phyloP scores from a whole-genome alignment of 2,797 vertebrate genomes.

The Eidolon dupreanum region DNA sequence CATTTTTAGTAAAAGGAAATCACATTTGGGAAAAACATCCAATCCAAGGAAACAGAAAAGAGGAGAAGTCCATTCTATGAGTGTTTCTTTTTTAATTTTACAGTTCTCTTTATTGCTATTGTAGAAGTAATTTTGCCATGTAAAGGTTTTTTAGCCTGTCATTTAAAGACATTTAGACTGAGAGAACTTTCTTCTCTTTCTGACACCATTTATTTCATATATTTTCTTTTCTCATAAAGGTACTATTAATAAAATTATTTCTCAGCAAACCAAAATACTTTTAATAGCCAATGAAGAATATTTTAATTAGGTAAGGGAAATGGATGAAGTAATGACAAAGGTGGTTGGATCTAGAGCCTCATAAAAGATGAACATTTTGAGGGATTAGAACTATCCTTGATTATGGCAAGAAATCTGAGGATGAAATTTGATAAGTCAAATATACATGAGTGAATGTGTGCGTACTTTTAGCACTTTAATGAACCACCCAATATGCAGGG shows the following conservation, averaged over 20 bases:
- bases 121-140: not conserved
- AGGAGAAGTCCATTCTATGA: not conserved
- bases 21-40: not conserved
- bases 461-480: not conserved
- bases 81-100: not conserved
- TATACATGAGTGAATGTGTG: not conserved
- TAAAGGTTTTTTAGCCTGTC: not conserved
- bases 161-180: not conserved
- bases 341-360: not conserved
- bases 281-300: not conserved
- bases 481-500: not conserved
- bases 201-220: not conserved
- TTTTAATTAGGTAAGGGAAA: not conserved
- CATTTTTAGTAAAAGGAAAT: not conserved
- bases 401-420: not conserved
- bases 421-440: not conserved
- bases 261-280: not conserved
- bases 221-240: conserved; percentile 17
- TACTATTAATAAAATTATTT: not conserved
- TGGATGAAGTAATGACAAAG: not conserved
- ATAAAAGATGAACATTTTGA: not conserved
- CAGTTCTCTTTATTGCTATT: not conserved
- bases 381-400: not conserved
- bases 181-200: not conserved
- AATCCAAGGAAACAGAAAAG: not conserved